phyloP scores from a whole-genome alignment of 1,140 invertebrate genomes.

The Lepidostoma basale region DNA sequence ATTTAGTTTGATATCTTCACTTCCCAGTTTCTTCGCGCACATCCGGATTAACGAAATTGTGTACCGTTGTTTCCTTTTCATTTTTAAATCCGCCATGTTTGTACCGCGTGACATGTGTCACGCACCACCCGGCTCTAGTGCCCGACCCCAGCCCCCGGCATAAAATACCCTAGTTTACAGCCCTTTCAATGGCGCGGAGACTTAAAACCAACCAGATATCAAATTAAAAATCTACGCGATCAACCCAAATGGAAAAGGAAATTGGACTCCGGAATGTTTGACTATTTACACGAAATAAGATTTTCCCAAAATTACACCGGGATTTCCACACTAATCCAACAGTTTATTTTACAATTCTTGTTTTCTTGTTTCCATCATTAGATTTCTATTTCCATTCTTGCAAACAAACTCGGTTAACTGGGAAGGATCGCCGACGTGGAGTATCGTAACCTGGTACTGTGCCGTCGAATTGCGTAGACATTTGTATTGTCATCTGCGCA shows the following conservation, averaged over 20 bases:
- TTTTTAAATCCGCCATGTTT: slow-evolving; percentile 19
- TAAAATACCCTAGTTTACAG: slow-evolving; percentile 10
- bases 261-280: slow-evolving; percentile 4
- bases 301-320: background rate
- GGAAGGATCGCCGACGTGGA: no score
- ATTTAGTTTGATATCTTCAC: no score
- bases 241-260: background rate
- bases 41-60: background rate
- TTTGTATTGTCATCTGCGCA: no score
- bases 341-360: no score
- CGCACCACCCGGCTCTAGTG: background rate
- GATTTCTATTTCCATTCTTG: no score
- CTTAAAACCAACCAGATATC: slow-evolving; percentile 25
- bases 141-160: background rate
- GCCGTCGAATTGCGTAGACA: no score
- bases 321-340: no score
- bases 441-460: no score
- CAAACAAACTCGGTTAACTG: no score
- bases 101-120: slow-evolving; percentile 25
- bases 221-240: slow-evolving; percentile 25
- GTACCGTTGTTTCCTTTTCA: slow-evolving; percentile 13
- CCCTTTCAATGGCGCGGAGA: slow-evolving; percentile 18
- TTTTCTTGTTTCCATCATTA: no score
- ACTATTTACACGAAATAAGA: background rate
- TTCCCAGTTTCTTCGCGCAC: no score